Conservation (phyloP, 2,797 vertebrate genomes). For the Falco naumanni region DNA sequence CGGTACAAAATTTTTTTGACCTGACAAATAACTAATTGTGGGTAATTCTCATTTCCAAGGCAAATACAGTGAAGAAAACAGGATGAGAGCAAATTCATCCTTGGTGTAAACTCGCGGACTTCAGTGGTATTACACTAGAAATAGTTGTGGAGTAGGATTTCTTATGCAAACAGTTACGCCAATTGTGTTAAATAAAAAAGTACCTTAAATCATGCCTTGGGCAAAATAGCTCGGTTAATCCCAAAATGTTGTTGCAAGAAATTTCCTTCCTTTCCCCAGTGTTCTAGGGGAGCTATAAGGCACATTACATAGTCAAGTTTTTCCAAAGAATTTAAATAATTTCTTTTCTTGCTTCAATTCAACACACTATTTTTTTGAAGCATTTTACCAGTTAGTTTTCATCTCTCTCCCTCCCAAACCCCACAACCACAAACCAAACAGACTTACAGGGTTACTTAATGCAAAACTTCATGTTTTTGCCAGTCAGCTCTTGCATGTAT, state of each 20-base stretch:
- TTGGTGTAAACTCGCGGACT: background rate
- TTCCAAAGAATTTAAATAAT: background rate
- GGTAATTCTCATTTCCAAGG: conserved; percentile 16
- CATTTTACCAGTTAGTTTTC: background rate
- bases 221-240: conserved; percentile 32
- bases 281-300: background rate
- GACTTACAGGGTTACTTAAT: background rate
- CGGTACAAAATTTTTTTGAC: background rate
- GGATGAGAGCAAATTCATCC: background rate
- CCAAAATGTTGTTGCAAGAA: conserved; percentile 50
- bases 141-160: background rate
- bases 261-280: conserved; percentile 12
- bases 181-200: conserved; percentile 14
- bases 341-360: background rate
- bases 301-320: background rate
- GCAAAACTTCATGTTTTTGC: background rate
- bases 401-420: background rate
- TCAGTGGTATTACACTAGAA: background rate
- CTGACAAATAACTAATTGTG: background rate
- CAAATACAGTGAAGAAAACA: conserved; percentile 31
- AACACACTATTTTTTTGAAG: background rate
- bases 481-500: background rate
- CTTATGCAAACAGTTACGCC: background rate
- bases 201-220: conserved; percentile 18
- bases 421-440: background rate